These are phyloP conservation scores for Corythaeola cristata DNA, from an alignment of 2,113 vertebrate species.

Conservation along the genomic window DNA sequence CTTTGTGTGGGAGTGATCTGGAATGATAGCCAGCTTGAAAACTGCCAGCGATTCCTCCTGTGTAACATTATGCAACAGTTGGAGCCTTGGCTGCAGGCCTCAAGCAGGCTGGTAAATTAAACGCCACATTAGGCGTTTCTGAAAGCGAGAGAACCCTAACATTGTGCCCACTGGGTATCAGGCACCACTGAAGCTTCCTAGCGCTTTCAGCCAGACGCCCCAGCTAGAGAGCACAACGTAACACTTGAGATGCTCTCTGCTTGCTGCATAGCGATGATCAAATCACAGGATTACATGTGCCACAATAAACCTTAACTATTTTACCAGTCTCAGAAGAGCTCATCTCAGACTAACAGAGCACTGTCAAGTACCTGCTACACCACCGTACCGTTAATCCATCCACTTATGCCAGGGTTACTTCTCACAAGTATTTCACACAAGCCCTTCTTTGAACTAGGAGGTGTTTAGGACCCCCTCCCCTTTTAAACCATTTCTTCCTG, in stretches of 20 bases:
- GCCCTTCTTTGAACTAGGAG: not conserved
- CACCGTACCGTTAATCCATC: not conserved
- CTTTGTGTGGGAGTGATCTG: constrained; percentile 61
- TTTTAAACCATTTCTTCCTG: not conserved
- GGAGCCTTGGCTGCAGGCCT: constrained; percentile 26
- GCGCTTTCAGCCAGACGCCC: not conserved
- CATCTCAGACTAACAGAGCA: rapidly evolving
- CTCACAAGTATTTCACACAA: not conserved
- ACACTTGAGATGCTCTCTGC: not conserved
- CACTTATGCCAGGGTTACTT: rapidly evolving
- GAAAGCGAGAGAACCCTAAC: not conserved
- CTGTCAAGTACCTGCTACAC: rapidly evolving
- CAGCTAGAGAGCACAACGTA: not conserved
- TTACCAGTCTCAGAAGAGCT: not conserved
- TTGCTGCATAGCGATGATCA: rapidly evolving
- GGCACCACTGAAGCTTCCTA: not conserved
- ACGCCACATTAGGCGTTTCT: not conserved
- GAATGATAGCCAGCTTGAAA: constrained; percentile 58
- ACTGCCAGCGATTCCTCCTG: constrained; percentile 48
- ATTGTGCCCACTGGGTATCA: not conserved
- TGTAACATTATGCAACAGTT: constrained; percentile 57
- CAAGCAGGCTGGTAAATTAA: not conserved
- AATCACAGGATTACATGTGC: not conserved
- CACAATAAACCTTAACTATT: not conserved
- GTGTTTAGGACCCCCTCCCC: not conserved